Conservation (phyloP, 2,113 vertebrate species). For the Thamnophis sirtalis region DNA sequence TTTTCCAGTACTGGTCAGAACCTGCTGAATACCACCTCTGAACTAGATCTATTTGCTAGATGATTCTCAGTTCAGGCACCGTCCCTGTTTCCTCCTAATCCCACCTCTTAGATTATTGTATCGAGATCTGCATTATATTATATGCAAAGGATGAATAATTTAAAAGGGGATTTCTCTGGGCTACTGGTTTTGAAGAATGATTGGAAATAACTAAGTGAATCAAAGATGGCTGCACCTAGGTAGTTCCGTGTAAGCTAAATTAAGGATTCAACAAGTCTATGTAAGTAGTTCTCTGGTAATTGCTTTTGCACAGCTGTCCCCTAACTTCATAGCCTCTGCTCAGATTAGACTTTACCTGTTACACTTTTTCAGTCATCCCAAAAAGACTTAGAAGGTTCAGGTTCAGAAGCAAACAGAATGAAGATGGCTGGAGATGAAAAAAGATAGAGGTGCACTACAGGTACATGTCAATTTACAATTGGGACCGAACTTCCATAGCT, state of each 20-base stretch:
- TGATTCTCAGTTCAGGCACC: too few relatives aligned
- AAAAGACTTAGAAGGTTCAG: neutral
- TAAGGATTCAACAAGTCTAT: neutral
- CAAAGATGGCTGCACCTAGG: neutral
- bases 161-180: neutral
- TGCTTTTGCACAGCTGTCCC: neutral
- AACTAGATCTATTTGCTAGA: neutral
- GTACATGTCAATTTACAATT: too few relatives aligned
- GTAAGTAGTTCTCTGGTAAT: neutral
- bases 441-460: neutral
- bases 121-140: neutral
- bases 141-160: neutral
- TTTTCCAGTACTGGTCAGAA: too few relatives aligned
- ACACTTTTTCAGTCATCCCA: neutral
- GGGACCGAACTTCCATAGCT: too few relatives aligned
- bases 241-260: neutral
- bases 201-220: neutral
- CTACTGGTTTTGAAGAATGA: neutral
- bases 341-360: neutral
- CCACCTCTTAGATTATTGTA: neutral
- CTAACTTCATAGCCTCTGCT: neutral
- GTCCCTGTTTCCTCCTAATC: neutral
- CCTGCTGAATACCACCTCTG: too few relatives aligned
- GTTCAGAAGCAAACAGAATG: neutral
- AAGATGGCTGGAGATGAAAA: neutral